phyloP scores from a whole-genome alignment of 2,113 vertebrate species.

The Oplegnathus fasciatus region DNA sequence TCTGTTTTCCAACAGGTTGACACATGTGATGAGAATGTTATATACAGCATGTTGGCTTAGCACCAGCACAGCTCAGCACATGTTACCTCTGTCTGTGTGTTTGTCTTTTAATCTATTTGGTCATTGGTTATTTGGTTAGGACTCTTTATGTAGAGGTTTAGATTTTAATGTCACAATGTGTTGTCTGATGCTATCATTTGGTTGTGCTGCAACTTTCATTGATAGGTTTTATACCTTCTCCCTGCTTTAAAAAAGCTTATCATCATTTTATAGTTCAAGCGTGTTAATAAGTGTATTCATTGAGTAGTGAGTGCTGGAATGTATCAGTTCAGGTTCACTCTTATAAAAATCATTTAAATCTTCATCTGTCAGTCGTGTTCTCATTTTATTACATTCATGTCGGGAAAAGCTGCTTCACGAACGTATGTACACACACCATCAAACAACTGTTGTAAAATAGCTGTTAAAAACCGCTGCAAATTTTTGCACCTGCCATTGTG shows the following conservation, averaged over 20 bases:
- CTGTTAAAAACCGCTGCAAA: too few relatives aligned
- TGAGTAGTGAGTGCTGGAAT: background rate
- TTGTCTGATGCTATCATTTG: too few relatives aligned
- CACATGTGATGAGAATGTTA: background rate
- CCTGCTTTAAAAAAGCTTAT: background rate
- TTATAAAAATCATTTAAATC: background rate
- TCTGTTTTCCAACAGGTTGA: conserved; percentile 8
- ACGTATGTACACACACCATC: too few relatives aligned
- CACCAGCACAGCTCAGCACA: background rate
- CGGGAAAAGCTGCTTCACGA: background rate
- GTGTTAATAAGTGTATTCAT: background rate
- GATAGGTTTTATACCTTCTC: background rate
- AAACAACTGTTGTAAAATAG: too few relatives aligned
- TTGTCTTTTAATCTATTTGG: background rate
- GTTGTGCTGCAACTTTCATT: background rate
- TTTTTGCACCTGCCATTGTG: too few relatives aligned
- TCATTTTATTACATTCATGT: background rate
- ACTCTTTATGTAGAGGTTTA: too few relatives aligned
- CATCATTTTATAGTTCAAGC: background rate
- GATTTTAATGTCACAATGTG: too few relatives aligned
- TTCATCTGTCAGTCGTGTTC: background rate
- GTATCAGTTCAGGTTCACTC: background rate
- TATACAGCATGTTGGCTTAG: background rate
- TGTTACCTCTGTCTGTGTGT: background rate
- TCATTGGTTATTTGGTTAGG: background rate